Conservation (phyloP, 1,140 invertebrate genomes). For the Drosophila subpulchrella region DNA sequence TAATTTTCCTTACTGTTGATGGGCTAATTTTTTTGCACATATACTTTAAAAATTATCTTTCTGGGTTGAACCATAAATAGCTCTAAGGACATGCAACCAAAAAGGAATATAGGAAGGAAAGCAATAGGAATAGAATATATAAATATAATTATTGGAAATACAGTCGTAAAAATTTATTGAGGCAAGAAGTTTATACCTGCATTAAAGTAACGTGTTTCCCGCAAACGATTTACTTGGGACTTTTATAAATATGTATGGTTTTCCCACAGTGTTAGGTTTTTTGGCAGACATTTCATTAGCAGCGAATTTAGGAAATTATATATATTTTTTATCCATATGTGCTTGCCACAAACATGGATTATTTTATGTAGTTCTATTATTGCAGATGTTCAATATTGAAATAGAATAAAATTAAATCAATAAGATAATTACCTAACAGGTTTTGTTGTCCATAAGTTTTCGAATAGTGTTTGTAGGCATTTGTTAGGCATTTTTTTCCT, state of each 20-base stretch:
- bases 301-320: background rate
- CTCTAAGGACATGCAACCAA: too few relatives aligned
- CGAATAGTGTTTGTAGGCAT: too few relatives aligned
- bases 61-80: too few relatives aligned
- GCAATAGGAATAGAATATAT: too few relatives aligned
- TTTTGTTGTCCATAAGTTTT: too few relatives aligned
- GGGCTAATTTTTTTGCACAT: too few relatives aligned
- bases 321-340: background rate
- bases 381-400: background rate
- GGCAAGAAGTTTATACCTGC: background rate
- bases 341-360: too few relatives aligned
- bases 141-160: background rate
- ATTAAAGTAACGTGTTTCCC: background rate
- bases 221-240: background rate
- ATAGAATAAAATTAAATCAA: background rate
- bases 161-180: background rate
- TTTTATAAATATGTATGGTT: background rate
- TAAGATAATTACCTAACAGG: background rate
- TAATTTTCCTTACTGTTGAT: too few relatives aligned
- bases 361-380: background rate
- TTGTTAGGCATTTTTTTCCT: too few relatives aligned
- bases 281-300: background rate
- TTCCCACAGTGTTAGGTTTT: background rate
- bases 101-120: too few relatives aligned
- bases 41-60: too few relatives aligned